phyloP scores from a whole-genome alignment of 2,888 invertebrate genomes.

The Eupithecia tripunctaria region DNA sequence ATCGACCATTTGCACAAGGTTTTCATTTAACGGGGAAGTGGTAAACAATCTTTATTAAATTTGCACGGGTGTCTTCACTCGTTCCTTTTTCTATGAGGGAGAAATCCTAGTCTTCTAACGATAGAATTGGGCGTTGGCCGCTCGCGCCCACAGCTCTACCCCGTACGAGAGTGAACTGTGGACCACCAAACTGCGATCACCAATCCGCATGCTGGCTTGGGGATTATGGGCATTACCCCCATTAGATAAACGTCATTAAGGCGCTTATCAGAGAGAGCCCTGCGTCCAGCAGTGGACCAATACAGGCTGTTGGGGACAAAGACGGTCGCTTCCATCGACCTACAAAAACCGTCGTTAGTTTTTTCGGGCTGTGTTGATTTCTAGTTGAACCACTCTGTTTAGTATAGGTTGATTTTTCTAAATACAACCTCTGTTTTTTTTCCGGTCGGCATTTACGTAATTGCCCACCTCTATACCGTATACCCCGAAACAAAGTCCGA shows the following conservation, averaged over 20 bases:
- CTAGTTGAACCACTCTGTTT: not conserved
- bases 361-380: too few species aligned
- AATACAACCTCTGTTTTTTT: not conserved
- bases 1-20: conserved; percentile 68
- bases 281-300: too few species aligned
- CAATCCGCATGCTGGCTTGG: too few species aligned
- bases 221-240: too few species aligned
- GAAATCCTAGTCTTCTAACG: conserved; percentile 61
- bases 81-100: conserved; percentile 64
- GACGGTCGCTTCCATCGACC: not conserved
- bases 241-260: too few species aligned
- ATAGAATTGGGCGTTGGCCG: too few species aligned
- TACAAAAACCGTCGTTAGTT: not conserved
- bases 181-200: too few species aligned
- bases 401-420: not conserved
- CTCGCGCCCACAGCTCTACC: too few species aligned
- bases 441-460: not conserved
- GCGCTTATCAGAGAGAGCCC: too few species aligned
- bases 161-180: too few species aligned
- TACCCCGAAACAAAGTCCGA: conserved; percentile 61
- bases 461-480: conserved; percentile 17
- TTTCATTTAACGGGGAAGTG: conserved; percentile 74
- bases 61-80: conserved; percentile 76
- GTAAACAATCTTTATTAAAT: conserved; percentile 84
- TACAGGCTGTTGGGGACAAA: too few species aligned